Base-by-base conservation (phyloP, 2,797 vertebrate genomes). In the Ptychadena robeensis region DNA sequence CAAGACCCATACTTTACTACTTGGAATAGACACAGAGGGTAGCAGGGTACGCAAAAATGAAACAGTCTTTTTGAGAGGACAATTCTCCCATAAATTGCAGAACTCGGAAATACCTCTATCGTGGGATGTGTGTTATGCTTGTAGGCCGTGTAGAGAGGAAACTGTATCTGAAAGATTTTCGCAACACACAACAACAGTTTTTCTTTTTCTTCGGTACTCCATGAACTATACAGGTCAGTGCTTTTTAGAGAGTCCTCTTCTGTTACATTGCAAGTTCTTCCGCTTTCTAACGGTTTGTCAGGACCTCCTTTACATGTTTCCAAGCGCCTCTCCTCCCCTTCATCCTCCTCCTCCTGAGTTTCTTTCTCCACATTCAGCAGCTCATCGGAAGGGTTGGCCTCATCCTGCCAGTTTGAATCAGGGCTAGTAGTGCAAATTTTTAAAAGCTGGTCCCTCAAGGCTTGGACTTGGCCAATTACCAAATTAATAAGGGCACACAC, bases 141-240 rank as follows among this genome's bases (percentile, higher is more conserved):
- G 89, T 99, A 99, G 89, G 97, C 98, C 3, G 97, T 99, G 92
- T 99, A 99, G 38, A 98, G 95, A 34, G 97, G 97, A 88, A 99
- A 99, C 89, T 98, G 97, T 91, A 99, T 99, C 91, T 99, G 97
- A 90, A 99, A 99, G 88, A 99, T 99, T 94, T 99, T 99, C 91
- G 97, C 97, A 70, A 97, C 96, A 88, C 97, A 98, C 69, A 99
- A 91, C 92, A 99, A 94, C 85, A 99, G 95, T 87, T 98, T 99
- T 91, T 99, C 98, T 81, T 96, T 94, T 89, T 99, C 98, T 86
- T 99, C 98, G 25, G 95, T 97, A 92, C 89, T 98, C 98, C 98
- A 99, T 81, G 95, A 94, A 86, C 90, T 91, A 88, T 96, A 97
- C 72, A 91, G 91, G 89, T 99, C 96, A 78, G 90, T 87, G 89